Base-by-base conservation (phyloP, 1,140 invertebrate genomes). In the Scaptomyza montana region DNA sequence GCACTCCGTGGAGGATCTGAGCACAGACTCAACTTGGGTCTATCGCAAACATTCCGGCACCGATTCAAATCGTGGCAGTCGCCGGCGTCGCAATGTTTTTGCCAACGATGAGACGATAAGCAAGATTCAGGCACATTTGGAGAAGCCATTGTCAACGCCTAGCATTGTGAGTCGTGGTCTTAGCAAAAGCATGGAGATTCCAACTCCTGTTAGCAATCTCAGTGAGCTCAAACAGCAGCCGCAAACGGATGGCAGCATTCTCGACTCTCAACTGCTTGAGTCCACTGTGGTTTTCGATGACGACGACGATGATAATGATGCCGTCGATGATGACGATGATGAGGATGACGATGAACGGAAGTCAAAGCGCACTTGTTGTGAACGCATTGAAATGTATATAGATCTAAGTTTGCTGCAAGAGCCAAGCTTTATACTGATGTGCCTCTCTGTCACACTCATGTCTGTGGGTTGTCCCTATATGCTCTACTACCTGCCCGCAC, bases 391-490 rank as follows among this genome's bases (percentile, higher is more conserved):
- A 93, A 79, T 90, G 69, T 96, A 95, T 78, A 91, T 96, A 43
- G 95, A 96, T 78, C 92, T 96, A 1, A 94, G 94, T 0, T 92
- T 96, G 3, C 91, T 96, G 13, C 94, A 94, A 74, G 94, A 95
- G 46, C 93, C 94, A 53, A 93, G 94, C n/a, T 96, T 96, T 74
- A 94, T 96, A 36, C 92, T 95, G 67, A 94, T 96, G 92, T 95
- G 95, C 63, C 92, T 94, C 2, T 95, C 95, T 5, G 95, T 96
- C 8, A 95, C 94, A 5, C 92, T 96, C 2, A 96, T 96, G 95
- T 95, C 95, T 0, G 95, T 95, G 4, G 95, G 95, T 5, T 95
- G 95, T 19, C 95, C 95, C 0, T 96, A 96, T 78, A 95, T 95
- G 90, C 86, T 96, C 5, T 96, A 96, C 81, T 96, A 95, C 85